Base-by-base conservation (phyloP, 1,140 invertebrate genomes). In the Hirudo medicinalis region DNA sequence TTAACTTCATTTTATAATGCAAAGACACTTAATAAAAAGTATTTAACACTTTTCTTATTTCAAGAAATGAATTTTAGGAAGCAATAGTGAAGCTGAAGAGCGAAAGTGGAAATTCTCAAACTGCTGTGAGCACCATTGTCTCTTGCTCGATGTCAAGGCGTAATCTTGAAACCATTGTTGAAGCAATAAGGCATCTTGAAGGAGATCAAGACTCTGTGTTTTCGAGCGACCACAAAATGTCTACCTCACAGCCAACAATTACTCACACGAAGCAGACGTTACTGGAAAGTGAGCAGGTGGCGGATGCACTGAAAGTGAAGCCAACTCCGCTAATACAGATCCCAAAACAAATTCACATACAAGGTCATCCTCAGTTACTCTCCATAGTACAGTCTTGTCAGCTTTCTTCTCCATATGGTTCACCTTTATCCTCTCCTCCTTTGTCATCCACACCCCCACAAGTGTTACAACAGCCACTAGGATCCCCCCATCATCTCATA, bases 151-250 rank as follows among this genome's bases (percentile, higher is more conserved):
- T 90, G 40, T 92, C 91, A 66, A 86, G 92, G 54, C 90, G 94
- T 78, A 97, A 96, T 80, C 84, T 98, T 72, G 92, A 97, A 80
- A 97, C 94, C 1, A 97, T 98, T 73, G 92, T 97, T 13, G 94
- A 98, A 79, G 95, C 95, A 32, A 97, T 97, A 76, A 87, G 93
- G 54, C 94, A 95, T 78, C 83, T 98, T 71, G 95, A 98, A 81
- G 94, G 95, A 11, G 91, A 95, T 80, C 90, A 93, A n/a, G 74
- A 76, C 55, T 32, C 57, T 32, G 19, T 32, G 4, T 63, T 63
- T 32, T 25, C 57, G 15, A 63, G 29, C 57, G 29, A 63, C 57
- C 3, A 63, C 57, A 63, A 22, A 63, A 63, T 32, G 29, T 25
- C 57, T 13, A 15, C 57, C 8, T 25, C 57, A 2, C 22, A 63